A percentile compares a stretch with the other conserved stretches of the same genome.
Conservation (phyloP, 2,797 vertebrate genomes). For the Cephalopachus bancanus region DNA sequence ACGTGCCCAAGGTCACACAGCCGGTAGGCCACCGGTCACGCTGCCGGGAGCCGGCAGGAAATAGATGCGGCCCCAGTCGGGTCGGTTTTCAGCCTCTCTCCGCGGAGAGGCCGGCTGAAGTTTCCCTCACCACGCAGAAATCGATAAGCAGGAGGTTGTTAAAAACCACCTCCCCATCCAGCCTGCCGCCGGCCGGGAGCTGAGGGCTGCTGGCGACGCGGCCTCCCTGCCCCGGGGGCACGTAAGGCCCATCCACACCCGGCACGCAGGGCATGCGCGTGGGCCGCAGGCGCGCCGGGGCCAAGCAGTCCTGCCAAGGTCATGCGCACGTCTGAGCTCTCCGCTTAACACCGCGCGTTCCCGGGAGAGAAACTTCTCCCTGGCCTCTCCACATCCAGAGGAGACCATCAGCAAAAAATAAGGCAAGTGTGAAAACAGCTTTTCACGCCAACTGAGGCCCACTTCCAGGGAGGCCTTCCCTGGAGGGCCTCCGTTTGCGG, state of each 20-base stretch:
- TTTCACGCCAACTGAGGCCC: constrained; percentile 81
- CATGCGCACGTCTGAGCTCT: constrained; percentile 63
- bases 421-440: constrained; percentile 87
- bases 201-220: neutral
- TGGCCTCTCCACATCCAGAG: constrained; percentile 79
- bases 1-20: constrained; percentile 66
- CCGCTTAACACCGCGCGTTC: constrained; percentile 69
- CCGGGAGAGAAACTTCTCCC: constrained; percentile 81
- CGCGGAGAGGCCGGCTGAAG: neutral
- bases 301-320: constrained; percentile 69
- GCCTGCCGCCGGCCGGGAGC: neutral
- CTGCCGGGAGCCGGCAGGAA: constrained; percentile 79
- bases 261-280: accelerated
- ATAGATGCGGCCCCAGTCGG: constrained; percentile 74
- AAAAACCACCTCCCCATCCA: constrained; percentile 66
- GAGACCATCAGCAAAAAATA: constrained; percentile 79
- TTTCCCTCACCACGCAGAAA: constrained; percentile 53
- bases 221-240: neutral
- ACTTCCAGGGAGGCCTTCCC: constrained; percentile 74
- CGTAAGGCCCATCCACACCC: neutral
- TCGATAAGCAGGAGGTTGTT: constrained; percentile 75
- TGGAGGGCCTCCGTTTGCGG: neutral
- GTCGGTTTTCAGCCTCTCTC: constrained; percentile 71
- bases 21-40: neutral
- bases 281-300: neutral